Conservation (phyloP, 2,888 invertebrate genomes). For the Euclidia mi region DNA sequence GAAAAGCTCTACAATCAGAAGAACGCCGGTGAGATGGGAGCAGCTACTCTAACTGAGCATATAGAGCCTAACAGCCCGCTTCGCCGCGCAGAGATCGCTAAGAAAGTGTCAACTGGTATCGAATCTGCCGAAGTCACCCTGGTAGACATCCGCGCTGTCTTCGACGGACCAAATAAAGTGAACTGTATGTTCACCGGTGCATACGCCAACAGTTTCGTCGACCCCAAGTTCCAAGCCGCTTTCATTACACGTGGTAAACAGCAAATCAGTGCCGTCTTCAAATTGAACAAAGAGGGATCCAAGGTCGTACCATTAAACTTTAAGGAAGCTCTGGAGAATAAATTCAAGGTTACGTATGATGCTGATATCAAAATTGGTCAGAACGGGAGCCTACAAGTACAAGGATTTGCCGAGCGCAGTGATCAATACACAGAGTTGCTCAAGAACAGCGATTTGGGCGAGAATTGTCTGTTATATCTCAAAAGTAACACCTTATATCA, state of each 20-base stretch:
- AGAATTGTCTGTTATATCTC: constrained; percentile 87
- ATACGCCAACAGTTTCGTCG: constrained; percentile 87
- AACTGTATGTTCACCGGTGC: constrained; percentile 88
- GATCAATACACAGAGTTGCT: constrained; percentile 85
- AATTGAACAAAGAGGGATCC: constrained; percentile 75
- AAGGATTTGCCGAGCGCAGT: constrained; percentile 85
- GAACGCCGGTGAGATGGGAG: constrained; percentile 63
- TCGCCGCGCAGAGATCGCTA: constrained; percentile 87
- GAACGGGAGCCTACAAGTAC: constrained; percentile 76
- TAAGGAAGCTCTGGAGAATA: constrained; percentile 86
- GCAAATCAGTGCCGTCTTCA: constrained; percentile 85
- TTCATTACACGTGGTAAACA: constrained; percentile 79
- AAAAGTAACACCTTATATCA: constrained; percentile 89
- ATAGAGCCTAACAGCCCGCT: constrained; percentile 77
- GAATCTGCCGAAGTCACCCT: constrained; percentile 83
- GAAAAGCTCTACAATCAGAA: constrained; percentile 74
- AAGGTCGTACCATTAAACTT: constrained; percentile 87
- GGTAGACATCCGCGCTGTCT: constrained; percentile 87
- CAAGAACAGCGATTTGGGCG: constrained; percentile 76
- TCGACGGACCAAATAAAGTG: constrained; percentile 86
- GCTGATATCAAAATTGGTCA: constrained; percentile 87
- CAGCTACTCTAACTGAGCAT: constrained; percentile 66
- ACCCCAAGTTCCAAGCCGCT: constrained; percentile 87
- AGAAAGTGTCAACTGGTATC: constrained; percentile 89
- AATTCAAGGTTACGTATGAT: constrained; percentile 83